phyloP scores from a whole-genome alignment of 2,113 vertebrate species.

The Lepidothrix coronata region DNA sequence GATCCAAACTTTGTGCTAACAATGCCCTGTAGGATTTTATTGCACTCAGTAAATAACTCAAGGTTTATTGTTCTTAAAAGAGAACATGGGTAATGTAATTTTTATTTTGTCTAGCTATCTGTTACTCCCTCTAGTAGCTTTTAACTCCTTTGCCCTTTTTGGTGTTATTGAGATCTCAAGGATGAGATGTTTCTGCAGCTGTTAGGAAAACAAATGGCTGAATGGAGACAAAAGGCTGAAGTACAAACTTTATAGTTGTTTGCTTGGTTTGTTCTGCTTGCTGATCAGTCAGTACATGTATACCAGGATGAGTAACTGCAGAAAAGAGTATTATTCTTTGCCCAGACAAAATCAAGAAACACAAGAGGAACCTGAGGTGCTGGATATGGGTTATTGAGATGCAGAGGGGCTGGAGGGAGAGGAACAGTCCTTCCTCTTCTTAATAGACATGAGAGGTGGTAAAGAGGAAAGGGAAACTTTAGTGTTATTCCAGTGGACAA shows the following conservation, averaged over 20 bases:
- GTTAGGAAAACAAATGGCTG: background rate
- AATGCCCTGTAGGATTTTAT: background rate
- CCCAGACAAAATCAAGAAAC: background rate
- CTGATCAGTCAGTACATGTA: background rate
- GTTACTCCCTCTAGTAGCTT: conserved; percentile 9
- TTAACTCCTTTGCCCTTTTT: background rate
- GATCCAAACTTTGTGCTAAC: conserved; percentile 1
- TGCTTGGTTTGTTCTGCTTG: background rate
- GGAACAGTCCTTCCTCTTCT: background rate
- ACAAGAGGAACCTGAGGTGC: background rate
- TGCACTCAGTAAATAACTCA: background rate
- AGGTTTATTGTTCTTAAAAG: conserved; percentile 18
- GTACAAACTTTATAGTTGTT: background rate
- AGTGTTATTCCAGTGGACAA: background rate
- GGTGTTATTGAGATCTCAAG: background rate
- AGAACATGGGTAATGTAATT: background rate
- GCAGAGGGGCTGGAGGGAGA: background rate
- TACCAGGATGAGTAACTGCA: background rate
- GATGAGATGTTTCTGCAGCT: background rate
- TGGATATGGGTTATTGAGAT: background rate
- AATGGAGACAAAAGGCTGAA: background rate
- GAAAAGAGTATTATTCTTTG: background rate
- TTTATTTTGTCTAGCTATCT: background rate
- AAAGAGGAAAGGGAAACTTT: background rate
- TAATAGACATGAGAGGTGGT: background rate